Percentiles rank a stretch among this genome's conserved stretches.
Conservation (phyloP, 2,113 vertebrate species). For the Lophotis ruficrista region DNA sequence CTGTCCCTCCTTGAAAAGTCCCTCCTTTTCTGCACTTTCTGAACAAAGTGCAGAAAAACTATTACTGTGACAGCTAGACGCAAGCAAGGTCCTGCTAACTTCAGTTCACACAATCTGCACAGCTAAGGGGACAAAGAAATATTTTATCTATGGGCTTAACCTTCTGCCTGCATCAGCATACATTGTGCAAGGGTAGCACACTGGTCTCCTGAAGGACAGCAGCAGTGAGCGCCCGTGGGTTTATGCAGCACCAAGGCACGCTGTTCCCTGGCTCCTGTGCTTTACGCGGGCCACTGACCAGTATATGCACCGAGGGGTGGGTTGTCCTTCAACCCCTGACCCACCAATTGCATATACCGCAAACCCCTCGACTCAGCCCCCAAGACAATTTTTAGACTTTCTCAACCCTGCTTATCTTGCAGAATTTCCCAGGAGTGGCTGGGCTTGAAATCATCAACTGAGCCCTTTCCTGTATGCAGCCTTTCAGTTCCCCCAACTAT, state of each 20-base stretch:
- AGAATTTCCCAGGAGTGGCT: neutral
- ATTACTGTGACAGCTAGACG: neutral
- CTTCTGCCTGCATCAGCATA: neutral
- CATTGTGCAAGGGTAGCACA: neutral
- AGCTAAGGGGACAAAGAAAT: neutral
- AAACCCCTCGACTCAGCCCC: neutral
- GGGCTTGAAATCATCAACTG: neutral
- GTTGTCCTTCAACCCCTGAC: neutral
- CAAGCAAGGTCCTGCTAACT: neutral
- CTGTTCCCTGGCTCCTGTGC: neutral
- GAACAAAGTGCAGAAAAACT: neutral
- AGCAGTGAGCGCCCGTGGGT: neutral
- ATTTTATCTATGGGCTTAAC: neutral
- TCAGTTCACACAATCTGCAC: neutral
- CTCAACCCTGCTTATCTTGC: neutral
- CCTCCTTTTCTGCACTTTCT: too few species aligned
- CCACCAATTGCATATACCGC: neutral
- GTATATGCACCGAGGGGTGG: neutral
- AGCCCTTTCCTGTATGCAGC: neutral
- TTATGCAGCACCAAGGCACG: fast-evolving
- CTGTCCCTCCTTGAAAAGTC: neutral
- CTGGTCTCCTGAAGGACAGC: neutral
- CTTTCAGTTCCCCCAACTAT: neutral
- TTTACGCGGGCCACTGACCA: neutral
- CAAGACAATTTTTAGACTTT: neutral